A percentile compares a stretch with the other conserved stretches of the same genome.
Evolutionary conservation across 1,140 invertebrate species (phyloP).

Genomic region (Cotesia vestalis): DNA sequence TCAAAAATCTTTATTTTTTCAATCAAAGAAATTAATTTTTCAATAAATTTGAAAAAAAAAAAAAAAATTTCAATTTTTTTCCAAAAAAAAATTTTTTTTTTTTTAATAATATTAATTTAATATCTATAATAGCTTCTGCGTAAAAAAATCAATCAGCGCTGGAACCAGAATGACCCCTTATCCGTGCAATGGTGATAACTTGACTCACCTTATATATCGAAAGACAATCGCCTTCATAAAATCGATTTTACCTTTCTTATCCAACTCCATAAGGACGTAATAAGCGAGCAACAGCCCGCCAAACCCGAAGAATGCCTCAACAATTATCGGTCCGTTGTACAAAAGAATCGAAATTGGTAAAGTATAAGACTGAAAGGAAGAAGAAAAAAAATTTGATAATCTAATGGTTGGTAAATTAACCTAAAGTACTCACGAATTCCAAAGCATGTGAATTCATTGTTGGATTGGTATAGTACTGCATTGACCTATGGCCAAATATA

Average conservation of each 20-base stretch:
- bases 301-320: conserved; percentile 56
- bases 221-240: conserved; percentile 43
- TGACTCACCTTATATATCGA: conserved; percentile 48
- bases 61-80: too few species aligned
- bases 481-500: conserved; percentile 46
- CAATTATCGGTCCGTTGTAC: conserved; percentile 52
- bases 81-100: conserved; percentile 20
- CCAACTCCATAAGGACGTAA: conserved; percentile 49
- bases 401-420: conserved; percentile 4
- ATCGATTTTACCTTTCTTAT: conserved; percentile 51
- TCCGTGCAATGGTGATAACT: too few species aligned
- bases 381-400: conserved; percentile 7
- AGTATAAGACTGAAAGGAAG: conserved; percentile 36
- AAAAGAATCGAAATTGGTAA: conserved; percentile 41
- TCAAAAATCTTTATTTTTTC: too few species aligned
- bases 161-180: too few species aligned
- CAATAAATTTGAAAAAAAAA: too few species aligned
- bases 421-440: conserved; percentile 44
- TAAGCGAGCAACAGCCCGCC: conserved; percentile 54
- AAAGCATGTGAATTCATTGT: conserved; percentile 41
- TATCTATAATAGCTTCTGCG: too few species aligned
- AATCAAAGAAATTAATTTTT: too few species aligned
- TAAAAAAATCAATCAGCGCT: too few species aligned
- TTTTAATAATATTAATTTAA: too few species aligned
- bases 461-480: conserved; percentile 44